Conservation (phyloP, 37 sponge, comb jelly and placozoan species). For the Halichondria panicea region DNA sequence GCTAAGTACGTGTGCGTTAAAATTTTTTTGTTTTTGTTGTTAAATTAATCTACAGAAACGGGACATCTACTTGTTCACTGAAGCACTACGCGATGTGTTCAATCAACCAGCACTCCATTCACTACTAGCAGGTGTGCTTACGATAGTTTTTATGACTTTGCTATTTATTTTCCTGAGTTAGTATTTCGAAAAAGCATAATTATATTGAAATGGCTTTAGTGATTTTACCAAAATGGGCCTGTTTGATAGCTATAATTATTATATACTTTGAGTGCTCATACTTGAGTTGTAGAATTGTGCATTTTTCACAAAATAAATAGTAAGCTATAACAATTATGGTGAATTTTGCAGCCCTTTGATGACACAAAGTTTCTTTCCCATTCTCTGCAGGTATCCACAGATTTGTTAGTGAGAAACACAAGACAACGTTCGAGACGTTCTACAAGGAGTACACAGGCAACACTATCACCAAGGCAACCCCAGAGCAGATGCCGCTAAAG, state of each 20-base stretch:
- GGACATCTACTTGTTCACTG: slow-evolving; percentile 35
- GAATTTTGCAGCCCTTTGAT: background rate
- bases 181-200: too few relatives aligned
- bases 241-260: too few relatives aligned
- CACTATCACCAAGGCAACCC: too few relatives aligned
- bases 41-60: slow-evolving; percentile 17
- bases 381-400: slow-evolving; percentile 15
- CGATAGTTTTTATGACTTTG: background rate
- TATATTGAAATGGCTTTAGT: too few relatives aligned
- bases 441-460: slow-evolving; percentile 28
- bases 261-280: too few relatives aligned
- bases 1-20: background rate
- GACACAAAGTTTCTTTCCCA: background rate
- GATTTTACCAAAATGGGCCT: too few relatives aligned
- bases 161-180: background rate
- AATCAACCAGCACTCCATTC: slow-evolving; percentile 19
- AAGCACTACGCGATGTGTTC: slow-evolving; percentile 44
- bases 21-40: background rate
- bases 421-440: slow-evolving; percentile 25
- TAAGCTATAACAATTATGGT: too few relatives aligned
- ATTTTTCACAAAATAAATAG: too few relatives aligned
- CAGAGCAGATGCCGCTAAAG: too few relatives aligned
- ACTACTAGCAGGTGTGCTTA: slow-evolving; percentile 40
- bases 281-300: too few relatives aligned
- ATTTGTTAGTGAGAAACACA: slow-evolving; percentile 37